These are phyloP conservation scores for Chloromyia formosa DNA, from an alignment of 2,888 invertebrate genomes.

Conservation along the genomic window DNA sequence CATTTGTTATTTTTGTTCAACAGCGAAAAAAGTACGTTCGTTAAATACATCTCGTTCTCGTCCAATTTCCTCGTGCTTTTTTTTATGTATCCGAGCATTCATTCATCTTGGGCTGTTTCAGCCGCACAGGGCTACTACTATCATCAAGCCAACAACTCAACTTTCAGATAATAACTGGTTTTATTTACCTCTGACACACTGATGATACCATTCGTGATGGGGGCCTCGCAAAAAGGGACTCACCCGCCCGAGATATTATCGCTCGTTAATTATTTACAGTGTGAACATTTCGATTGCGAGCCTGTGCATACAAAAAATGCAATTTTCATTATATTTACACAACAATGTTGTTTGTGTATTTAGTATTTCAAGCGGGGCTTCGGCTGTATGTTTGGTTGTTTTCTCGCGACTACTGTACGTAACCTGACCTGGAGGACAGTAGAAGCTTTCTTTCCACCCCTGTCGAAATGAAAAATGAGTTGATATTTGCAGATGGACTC, in stretches of 20 bases:
- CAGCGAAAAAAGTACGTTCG: conserved; percentile 12
- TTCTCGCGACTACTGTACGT: not conserved
- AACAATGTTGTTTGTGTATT: not conserved
- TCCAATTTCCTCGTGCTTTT: conserved; percentile 6
- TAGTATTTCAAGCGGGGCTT: conserved; percentile 1
- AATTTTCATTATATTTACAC: conserved; percentile 39
- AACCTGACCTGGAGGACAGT: not conserved
- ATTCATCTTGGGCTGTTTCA: not conserved
- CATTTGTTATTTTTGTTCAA: conserved; percentile 10
- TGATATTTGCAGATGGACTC: conserved; percentile 26
- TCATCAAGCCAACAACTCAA: conserved; percentile 11
- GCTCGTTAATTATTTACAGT: conserved; percentile 39
- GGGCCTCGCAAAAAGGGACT: conserved; percentile 14
- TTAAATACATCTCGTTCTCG: conserved; percentile 23
- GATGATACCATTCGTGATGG: conserved; percentile 21
- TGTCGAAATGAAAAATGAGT: conserved; percentile 26
- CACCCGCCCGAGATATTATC: conserved; percentile 27
- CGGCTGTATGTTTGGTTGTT: not conserved
- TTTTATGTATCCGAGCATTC: not conserved
- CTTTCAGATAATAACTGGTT: conserved; percentile 28
- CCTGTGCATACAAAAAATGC: conserved; percentile 30
- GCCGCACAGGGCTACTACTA: not conserved
- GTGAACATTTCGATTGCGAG: conserved; percentile 40
- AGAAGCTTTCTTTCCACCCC: conserved; percentile 9
- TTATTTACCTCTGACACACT: conserved; percentile 40